phyloP scores from a whole-genome alignment of 2,888 invertebrate genomes.

The Xestia sexstrigata region DNA sequence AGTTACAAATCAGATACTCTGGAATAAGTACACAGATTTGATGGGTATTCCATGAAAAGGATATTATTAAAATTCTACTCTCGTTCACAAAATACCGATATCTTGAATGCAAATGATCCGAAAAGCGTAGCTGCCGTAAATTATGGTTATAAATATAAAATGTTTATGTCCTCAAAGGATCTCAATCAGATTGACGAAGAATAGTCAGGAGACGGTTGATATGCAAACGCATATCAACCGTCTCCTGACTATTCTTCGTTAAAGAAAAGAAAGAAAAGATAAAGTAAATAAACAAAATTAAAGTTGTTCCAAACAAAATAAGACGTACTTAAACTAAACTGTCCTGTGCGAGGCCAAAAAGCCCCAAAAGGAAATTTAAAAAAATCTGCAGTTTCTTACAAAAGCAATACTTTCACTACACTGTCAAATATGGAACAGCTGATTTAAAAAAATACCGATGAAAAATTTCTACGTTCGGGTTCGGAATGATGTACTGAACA shows the following conservation, averaged over 20 bases:
- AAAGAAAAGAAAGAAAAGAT: too few relatives aligned
- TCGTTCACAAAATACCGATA: constrained; percentile 14
- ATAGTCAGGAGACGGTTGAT: background rate
- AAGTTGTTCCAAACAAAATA: too few relatives aligned
- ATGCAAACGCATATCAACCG: too few relatives aligned
- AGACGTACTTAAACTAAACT: too few relatives aligned
- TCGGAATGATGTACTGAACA: background rate
- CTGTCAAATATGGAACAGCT: too few relatives aligned
- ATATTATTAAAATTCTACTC: constrained; percentile 39
- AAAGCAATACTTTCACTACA: too few relatives aligned
- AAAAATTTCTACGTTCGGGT: background rate
- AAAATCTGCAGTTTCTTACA: too few relatives aligned
- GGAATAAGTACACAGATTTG: background rate
- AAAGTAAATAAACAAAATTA: too few relatives aligned
- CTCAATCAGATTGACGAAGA: background rate
- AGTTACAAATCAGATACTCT: background rate
- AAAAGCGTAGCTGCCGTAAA: constrained; percentile 35
- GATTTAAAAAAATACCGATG: too few relatives aligned
- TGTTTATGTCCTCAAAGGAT: constrained; percentile 20
- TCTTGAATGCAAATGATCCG: constrained; percentile 41
- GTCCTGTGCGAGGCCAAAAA: too few relatives aligned
- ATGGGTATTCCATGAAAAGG: constrained; percentile 19
- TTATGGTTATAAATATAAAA: constrained; percentile 33
- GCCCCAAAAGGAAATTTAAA: too few relatives aligned
- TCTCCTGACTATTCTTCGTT: too few relatives aligned